phyloP scores from a whole-genome alignment of 2,888 invertebrate species.

The Dusona sp. region DNA sequence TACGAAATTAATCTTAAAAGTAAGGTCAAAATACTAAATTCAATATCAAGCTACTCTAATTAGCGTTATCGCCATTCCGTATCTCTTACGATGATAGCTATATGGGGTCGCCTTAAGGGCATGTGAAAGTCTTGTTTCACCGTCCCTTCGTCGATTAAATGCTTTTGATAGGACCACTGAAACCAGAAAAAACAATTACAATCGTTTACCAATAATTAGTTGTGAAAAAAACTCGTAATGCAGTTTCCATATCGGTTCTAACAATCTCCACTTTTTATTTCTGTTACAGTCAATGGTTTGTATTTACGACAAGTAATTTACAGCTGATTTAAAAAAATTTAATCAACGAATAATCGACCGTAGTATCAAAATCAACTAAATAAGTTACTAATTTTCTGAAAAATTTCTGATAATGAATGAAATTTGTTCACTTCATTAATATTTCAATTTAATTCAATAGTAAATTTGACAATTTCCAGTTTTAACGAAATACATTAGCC shows the following conservation, averaged over 20 bases:
- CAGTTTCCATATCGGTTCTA: neutral
- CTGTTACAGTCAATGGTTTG: neutral
- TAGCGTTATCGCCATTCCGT: conserved; percentile 38
- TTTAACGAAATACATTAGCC: neutral
- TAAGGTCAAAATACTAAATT: conserved; percentile 31
- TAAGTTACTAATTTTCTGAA: too few species aligned
- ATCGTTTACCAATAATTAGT: conserved; percentile 38
- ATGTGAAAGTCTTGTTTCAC: conserved; percentile 43
- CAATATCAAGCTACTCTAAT: conserved; percentile 45
- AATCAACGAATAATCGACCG: neutral
- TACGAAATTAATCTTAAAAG: conserved; percentile 23
- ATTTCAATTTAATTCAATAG: too few species aligned
- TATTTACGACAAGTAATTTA: neutral
- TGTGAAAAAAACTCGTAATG: conserved; percentile 2
- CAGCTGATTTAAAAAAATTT: neutral
- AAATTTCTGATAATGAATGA: too few species aligned
- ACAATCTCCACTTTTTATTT: neutral
- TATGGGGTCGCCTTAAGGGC: conserved; percentile 46
- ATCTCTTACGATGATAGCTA: conserved; percentile 26
- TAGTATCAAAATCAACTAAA: too few species aligned
- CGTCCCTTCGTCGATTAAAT: conserved; percentile 32
- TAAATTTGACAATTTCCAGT: neutral
- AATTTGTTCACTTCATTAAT: too few species aligned
- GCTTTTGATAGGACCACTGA: conserved; percentile 34
- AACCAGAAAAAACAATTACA: conserved; percentile 3